A percentile compares a stretch with the other conserved stretches of the same genome.
phyloP scores from a whole-genome alignment of 2,888 invertebrate genomes.

The Cephus runcator region DNA sequence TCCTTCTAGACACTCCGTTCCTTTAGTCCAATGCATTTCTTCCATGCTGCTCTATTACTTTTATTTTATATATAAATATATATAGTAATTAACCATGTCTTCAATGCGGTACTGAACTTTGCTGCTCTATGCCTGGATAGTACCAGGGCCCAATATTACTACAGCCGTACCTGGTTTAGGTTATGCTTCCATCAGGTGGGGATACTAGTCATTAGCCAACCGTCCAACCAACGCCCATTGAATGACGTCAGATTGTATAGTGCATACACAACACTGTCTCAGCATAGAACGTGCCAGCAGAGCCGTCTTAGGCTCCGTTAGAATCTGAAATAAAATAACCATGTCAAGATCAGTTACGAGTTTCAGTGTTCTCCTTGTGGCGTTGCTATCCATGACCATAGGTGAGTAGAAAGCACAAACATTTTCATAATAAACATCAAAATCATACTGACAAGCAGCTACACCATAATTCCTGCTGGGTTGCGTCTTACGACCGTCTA shows the following conservation, averaged over 20 bases:
- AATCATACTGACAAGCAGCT: neutral
- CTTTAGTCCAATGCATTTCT: neutral
- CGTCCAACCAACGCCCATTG: slow-evolving; percentile 46
- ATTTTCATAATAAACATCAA: neutral
- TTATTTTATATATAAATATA: neutral
- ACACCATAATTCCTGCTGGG: neutral
- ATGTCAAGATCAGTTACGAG: neutral
- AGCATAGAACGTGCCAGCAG: neutral
- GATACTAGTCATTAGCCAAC: neutral
- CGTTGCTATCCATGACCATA: neutral
- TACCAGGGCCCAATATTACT: neutral
- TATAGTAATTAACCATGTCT: neutral
- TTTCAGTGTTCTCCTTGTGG: neutral
- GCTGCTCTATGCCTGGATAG: neutral
- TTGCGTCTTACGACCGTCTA: neutral
- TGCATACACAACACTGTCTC: slow-evolving; percentile 27
- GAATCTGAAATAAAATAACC: neutral
- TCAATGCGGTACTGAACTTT: neutral
- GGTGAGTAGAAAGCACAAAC: neutral
- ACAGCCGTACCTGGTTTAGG: neutral
- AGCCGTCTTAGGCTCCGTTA: neutral
- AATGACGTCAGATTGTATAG: slow-evolving; percentile 42
- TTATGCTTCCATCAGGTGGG: neutral
- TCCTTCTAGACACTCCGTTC: neutral
- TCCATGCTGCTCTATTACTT: neutral